Percentiles rank a stretch among this genome's conserved stretches.
phyloP scores from a whole-genome alignment of 2,797 vertebrate species.

The Galaxias olidus region DNA sequence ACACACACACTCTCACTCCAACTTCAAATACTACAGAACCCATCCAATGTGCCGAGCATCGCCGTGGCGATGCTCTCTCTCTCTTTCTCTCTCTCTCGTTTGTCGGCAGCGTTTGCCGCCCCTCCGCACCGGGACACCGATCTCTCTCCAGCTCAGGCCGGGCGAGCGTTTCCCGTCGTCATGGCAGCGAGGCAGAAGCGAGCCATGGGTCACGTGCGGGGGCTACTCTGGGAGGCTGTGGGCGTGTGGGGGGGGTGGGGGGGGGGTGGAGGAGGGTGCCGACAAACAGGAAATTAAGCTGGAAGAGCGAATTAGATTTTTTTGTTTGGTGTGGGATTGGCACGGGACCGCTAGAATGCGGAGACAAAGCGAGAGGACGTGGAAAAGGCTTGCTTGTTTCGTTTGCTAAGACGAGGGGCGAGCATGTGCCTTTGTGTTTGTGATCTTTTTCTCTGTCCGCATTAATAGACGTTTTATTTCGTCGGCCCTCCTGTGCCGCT shows the following conservation, averaged over 20 bases:
- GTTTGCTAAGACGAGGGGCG: neutral
- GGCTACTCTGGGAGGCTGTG: neutral
- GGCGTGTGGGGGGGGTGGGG: conserved; percentile 14
- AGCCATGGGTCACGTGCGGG: too few species aligned
- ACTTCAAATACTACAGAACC: too few species aligned
- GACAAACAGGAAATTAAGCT: conserved; percentile 31
- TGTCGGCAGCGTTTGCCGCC: too few species aligned
- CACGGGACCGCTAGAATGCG: conserved; percentile 13
- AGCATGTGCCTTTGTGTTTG: neutral
- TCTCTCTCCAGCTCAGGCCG: too few species aligned
- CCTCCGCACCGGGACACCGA: too few species aligned
- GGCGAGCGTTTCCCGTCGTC: too few species aligned
- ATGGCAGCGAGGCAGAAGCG: too few species aligned
- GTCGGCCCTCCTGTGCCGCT: neutral
- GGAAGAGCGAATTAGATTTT: conserved; percentile 30
- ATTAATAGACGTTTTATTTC: neutral
- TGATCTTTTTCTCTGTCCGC: neutral
- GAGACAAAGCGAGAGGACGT: neutral
- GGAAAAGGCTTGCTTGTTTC: neutral
- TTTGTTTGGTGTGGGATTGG: conserved; percentile 25
- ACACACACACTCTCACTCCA: too few species aligned
- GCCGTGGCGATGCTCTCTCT: too few species aligned
- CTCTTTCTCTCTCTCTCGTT: too few species aligned
- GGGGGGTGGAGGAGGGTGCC: neutral
- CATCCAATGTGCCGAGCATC: too few species aligned